Evolutionary conservation across 2,888 invertebrate species (phyloP), one percentile per base, ranked within the genome.

Genomic region (Tenthredo scrophulariae): DNA sequence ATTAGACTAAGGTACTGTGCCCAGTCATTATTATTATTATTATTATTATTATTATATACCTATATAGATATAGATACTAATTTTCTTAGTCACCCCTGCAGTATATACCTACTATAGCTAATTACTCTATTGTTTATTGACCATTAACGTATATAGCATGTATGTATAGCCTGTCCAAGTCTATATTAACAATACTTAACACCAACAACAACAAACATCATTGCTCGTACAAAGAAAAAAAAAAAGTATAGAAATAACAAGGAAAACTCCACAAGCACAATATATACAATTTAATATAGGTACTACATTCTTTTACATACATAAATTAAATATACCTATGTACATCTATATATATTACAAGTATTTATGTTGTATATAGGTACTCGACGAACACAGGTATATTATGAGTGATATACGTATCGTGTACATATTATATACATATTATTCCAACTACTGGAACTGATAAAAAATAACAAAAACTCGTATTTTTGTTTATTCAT

Each of bases 41-140:
- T 33, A 33, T 33, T 22, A 58, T 58, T 62, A 62, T 62, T 22
- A 22, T 22, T 62, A 62, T 26, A 26, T 26, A 62, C 62, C 26
- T 62, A 62, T 62, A 62, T 22, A 62, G 22, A 62, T 62, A 22
- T 62, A 70, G 70, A 72, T 40, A 40, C 40, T 72, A n/a, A 72
- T 72, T 72, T 72, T 37, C 70, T 72, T 72, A 83, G 67, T 29
- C 22, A 54, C 70, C 40, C 50, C 40, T 40, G 26, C 22, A 18
- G 70, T 72, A 72, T 40, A 72, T 62, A 5, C 6, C 26, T 67
- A 75, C 74, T 26, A 75, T 75, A 75, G 75, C 40, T 46, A 40
- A 62, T 62, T 62, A 62, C 62, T 26, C 26, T 62, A 62, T 86
- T 87, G 86, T 87, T 89, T 89, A 86, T 88, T 87, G 86, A 87